Base-by-base conservation (phyloP, 2,113 vertebrate species). In the Marcusenius ussheri region DNA sequence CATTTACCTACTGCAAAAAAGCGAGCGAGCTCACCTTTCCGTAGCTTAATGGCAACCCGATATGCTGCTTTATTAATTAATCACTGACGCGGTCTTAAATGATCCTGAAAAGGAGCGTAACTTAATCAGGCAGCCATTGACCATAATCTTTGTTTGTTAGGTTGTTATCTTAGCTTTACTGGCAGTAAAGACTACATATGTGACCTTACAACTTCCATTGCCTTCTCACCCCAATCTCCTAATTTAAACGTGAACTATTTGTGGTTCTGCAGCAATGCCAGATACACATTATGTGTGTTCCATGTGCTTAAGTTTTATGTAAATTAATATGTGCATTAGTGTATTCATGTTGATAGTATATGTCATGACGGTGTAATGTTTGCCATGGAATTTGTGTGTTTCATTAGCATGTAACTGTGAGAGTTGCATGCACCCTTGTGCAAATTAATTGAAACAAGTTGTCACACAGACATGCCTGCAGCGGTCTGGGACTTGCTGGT, bases 11-110 rank as follows among this genome's bases (percentile, higher is more conserved):
- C 74, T 80, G 35, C 74, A 42, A 80, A 80, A n/a, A 35, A 80
- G 35, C 39, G 15, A 42, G 15, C 2, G 2, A 21, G 74, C 74
- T 39, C 35, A 80, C 35, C 74, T 77, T 77, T 84, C 19, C 83
- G 3, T 85, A 24, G 45, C 45, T n/a, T 24, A 85, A 85, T 42
- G n/a, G 83, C 11, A 86, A 86, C 3, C 83, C 1, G 21, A 47
- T 50, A 86, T 27, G 83, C 83, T 50, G 83, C 83, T 49, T 86
- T n/a, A 47, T 86, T 49, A 86, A 27, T 86, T 86, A 86, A 27
- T 86, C 46, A 86, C 27, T 47, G 83, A 47, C 21, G 10, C 8
- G 2, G 24, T 49, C 83, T 86, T 27, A 86, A 27, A 86, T 49
- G 83, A 85, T 85, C 83, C 83, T 50, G 83, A 85, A 85, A 49